Base-by-base conservation (phyloP, 2,888 invertebrate species). In the Drosophila macrospina region DNA sequence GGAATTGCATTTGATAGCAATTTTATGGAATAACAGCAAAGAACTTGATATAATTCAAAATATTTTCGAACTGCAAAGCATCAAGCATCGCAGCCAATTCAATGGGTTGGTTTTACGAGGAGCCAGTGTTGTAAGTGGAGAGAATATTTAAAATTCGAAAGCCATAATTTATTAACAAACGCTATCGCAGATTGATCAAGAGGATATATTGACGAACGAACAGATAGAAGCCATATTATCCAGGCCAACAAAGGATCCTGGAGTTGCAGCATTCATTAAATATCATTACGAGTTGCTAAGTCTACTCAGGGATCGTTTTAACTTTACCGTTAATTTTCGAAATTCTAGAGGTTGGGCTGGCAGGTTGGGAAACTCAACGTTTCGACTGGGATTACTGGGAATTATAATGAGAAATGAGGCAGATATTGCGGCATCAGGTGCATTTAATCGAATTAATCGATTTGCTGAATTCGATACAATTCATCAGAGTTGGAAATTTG, bases 281-380 rank as follows among this genome's bases (percentile, higher is more conserved):
- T 92, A 91, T 64, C 87, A 91, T 62, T 91, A 88, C 32, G 85
- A 84, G 2, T 50, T 92, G 5, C 13, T 89, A 1, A 39, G 45
- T 24, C 65, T 91, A 32, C 64, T 91, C 5, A 71, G 81, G 30
- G 85, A 91, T 24, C 81, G 82, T 3, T 88, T 91, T 8, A 92
- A 92, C 63, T 92, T 92, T 57, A 86, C 85, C 2, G 74, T 91
- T 0, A 77, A 85, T 16, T 92, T 89, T 75, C 90, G 92, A 4
- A 90, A 91, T 56, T 80, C 91, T 2, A 80, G 91, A 2, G 91
- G 90, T n/a, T 92, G 92, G 92, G 90, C 91, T 15, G 91, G 92
- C 8, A 79, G 90, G 28, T 72, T 92, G 55, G 85, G 81, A 7
- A 88, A 88, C 44, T 80, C 89, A 5, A 82, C 82, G 15, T 92